These are phyloP conservation scores for Drosophila tropicalis DNA, from an alignment of 1,140 invertebrate species.

Conservation along the genomic window DNA sequence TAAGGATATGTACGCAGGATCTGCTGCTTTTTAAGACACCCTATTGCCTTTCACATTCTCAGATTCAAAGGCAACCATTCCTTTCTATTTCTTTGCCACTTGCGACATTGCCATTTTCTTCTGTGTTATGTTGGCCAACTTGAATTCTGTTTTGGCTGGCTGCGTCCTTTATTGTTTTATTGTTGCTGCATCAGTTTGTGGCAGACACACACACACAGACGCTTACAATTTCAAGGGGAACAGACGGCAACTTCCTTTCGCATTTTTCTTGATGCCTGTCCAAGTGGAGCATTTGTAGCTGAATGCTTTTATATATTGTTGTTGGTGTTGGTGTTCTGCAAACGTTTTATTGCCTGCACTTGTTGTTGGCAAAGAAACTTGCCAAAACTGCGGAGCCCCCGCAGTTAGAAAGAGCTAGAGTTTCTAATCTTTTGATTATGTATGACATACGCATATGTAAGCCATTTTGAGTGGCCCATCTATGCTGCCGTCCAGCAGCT, in stretches of 20 bases:
- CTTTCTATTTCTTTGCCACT: conserved; percentile 54
- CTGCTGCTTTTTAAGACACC: conserved; percentile 40
- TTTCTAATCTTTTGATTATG: conserved; percentile 80
- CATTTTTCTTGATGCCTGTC: conserved; percentile 74
- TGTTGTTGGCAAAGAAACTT: conserved; percentile 17
- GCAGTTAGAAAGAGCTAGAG: not conserved
- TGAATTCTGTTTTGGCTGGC: conserved; percentile 37
- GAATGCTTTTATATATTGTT: conserved; percentile 33
- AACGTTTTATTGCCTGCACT: conserved; percentile 60
- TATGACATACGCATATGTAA: conserved; percentile 71
- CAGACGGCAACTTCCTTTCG: conserved; percentile 45
- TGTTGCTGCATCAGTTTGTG: conserved; percentile 80
- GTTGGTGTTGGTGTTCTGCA: conserved; percentile 14
- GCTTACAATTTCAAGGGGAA: conserved; percentile 20
- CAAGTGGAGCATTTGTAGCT: conserved; percentile 66
- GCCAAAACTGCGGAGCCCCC: conserved; percentile 28
- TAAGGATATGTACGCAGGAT: conserved; percentile 34
- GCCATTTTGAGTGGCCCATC: conserved; percentile 57
- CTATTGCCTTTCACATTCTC: conserved; percentile 58
- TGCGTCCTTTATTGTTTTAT: conserved; percentile 76
- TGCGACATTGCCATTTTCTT: conserved; percentile 56
- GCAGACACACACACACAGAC: conserved; percentile 48
- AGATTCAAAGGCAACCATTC: conserved; percentile 17
- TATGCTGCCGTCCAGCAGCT: conserved; percentile 25
- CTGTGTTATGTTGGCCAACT: conserved; percentile 21